These are phyloP conservation scores for Teleiodes luculella DNA, from an alignment of 2,888 invertebrate species.

Conservation along the genomic window DNA sequence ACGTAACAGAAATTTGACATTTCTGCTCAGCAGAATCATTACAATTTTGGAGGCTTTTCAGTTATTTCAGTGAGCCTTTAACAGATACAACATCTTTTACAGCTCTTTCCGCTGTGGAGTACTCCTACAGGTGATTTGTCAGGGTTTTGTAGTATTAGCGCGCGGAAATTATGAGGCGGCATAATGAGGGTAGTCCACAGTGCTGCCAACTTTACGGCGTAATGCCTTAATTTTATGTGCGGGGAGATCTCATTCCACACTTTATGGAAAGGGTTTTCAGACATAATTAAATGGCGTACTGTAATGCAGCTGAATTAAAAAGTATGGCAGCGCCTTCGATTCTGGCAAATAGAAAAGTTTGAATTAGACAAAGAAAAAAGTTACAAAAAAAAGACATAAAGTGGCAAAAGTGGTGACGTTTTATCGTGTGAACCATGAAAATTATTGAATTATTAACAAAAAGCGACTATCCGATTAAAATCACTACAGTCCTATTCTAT, in stretches of 20 bases:
- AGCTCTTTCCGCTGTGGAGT: background rate
- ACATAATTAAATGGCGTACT: slow-evolving; percentile 16
- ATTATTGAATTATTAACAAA: no score
- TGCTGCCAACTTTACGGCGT: slow-evolving; percentile 34
- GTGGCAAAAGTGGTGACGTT: no score
- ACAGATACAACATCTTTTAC: background rate
- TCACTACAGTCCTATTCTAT: no score
- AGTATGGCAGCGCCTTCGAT: slow-evolving; percentile 3
- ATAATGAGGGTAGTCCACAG: slow-evolving; percentile 36
- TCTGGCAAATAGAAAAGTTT: no score
- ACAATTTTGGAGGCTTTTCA: no score
- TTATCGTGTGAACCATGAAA: no score
- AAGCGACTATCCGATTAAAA: no score
- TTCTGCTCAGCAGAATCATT: no score
- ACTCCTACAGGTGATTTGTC: slow-evolving; percentile 37
- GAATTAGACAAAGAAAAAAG: no score
- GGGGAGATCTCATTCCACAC: slow-evolving; percentile 33
- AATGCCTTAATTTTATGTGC: slow-evolving; percentile 40
- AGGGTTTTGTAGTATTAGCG: slow-evolving; percentile 43
- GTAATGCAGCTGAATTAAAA: slow-evolving; percentile 15
- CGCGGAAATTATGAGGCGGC: slow-evolving; percentile 46
- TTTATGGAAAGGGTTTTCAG: slow-evolving; percentile 25
- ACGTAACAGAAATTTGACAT: no score
- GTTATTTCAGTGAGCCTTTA: no score
- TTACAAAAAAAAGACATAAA: no score